These are phyloP conservation scores for Arctocebus calabarensis DNA, from an alignment of 2,797 vertebrate genomes.

Conservation along the genomic window DNA sequence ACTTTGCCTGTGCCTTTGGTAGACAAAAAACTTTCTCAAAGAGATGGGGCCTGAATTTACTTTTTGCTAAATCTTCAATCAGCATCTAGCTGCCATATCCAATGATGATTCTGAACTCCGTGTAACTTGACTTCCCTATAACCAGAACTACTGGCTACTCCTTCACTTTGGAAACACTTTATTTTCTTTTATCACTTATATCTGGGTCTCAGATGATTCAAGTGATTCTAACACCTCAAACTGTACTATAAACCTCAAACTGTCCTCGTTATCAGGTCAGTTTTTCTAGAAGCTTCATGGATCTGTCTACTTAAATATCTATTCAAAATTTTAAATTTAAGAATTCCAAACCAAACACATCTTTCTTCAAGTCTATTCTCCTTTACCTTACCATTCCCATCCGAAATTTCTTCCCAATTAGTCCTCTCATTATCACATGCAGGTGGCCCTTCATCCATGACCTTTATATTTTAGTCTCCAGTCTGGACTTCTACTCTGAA, in stretches of 20 bases:
- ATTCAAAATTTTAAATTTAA: constrained; percentile 3
- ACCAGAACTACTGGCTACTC: neutral
- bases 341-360: neutral
- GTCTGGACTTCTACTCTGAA: neutral
- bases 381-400: neutral
- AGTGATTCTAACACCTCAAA: neutral
- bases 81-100: neutral
- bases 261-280: neutral
- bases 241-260: neutral
- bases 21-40: constrained; percentile 7
- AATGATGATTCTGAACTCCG: neutral
- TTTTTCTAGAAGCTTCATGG: neutral
- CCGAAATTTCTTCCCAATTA: neutral
- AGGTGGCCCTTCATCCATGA: accelerated
- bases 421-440: neutral
- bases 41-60: neutral
- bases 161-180: neutral
- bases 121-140: neutral
- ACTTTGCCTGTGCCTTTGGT: neutral
- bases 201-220: neutral
- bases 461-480: neutral
- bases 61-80: neutral
- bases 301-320: neutral
- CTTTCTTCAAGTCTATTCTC: neutral
- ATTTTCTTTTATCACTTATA: neutral